A percentile compares a stretch with the other conserved stretches of the same genome.
These are phyloP conservation scores for Pristionchus japonicus DNA, from an alignment of 2,888 invertebrate species.

Conservation along the genomic window DNA sequence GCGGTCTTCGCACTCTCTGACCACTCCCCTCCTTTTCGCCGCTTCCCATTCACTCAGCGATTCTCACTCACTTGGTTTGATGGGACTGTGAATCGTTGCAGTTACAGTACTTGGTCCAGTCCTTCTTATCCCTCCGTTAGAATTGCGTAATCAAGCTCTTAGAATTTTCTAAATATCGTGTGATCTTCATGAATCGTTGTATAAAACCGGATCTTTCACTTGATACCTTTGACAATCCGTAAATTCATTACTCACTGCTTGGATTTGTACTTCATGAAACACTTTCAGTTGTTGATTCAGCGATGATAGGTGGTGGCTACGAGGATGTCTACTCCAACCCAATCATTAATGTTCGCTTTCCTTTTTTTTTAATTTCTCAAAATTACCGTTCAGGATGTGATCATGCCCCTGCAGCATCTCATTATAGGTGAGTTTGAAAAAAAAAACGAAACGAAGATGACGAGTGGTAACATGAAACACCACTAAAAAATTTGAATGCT, in stretches of 20 bases:
- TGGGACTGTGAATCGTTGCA: not conserved
- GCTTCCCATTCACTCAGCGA: not conserved
- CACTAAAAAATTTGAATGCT: not conserved
- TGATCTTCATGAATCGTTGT: not conserved
- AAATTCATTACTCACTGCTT: too few species aligned
- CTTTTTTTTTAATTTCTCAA: not conserved
- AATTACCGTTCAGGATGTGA: not conserved
- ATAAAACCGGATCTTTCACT: too few species aligned
- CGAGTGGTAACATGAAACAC: too few species aligned
- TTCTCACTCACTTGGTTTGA: not conserved
- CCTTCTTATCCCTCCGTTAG: not conserved
- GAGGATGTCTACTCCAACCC: not conserved
- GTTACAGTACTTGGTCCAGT: not conserved
- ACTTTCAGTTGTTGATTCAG: too few species aligned
- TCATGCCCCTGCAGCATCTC: not conserved
- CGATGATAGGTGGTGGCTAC: conserved; percentile 10
- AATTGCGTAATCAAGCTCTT: not conserved
- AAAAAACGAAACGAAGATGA: too few species aligned
- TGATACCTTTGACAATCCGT: too few species aligned
- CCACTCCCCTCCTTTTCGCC: not conserved
- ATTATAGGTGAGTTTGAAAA: not conserved
- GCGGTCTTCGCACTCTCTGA: not conserved
- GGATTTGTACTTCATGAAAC: too few species aligned
- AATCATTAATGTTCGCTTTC: not conserved
- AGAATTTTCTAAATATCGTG: not conserved